Base-by-base conservation (phyloP, 2,797 vertebrate species). In the Syngnathus rostellatus region DNA sequence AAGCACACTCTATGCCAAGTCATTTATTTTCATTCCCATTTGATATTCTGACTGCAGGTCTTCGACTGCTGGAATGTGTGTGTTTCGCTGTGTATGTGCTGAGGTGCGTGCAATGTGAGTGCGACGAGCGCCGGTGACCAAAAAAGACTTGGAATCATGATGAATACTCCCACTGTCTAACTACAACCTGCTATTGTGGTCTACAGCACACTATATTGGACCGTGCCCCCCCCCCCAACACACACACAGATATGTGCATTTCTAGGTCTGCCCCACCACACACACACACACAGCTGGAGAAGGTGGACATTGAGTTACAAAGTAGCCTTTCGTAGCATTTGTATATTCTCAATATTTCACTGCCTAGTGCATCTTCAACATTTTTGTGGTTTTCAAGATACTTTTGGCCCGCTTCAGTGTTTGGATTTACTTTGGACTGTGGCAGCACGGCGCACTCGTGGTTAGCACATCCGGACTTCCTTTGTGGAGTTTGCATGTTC, bases 181-280 rank as follows among this genome's bases (percentile, higher is more conserved):
- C 68, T 79, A 82, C 76, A 85, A 84, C 81, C 78, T 85, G 77
- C 74, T 81, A 83, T 87, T 88, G 83, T 85, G 83, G 84, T 83
- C 64, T 63, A 60, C 68, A 62, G 68, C 77, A 76, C 75, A 85
- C 82, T 74, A 83, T 68, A 72, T 66, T 70, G 77, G 78, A 73
- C 69, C 43, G 25, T 48, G 66, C 50, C 55, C 64, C 58, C 67
- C 66, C 68, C 51, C 59, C 69, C 67, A 25, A 64, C 66, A 66
- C 61, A 68, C 57, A 57, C 61, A 39, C 46, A 70, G 43, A 66
- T 57, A 73, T 76, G 69, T 71, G 65, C 74, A 76, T 68, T 67
- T 76, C 60, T 41, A 75, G 72, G 75, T 31, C 31, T 31, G 31
- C 31, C 31, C 31, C 31, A 31, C 31, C 50, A 45, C 19, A 64